Evolutionary conservation across 1,140 invertebrate species (phyloP), one percentile per base, ranked within the genome.

Genomic region (Orius insidiosus): DNA sequence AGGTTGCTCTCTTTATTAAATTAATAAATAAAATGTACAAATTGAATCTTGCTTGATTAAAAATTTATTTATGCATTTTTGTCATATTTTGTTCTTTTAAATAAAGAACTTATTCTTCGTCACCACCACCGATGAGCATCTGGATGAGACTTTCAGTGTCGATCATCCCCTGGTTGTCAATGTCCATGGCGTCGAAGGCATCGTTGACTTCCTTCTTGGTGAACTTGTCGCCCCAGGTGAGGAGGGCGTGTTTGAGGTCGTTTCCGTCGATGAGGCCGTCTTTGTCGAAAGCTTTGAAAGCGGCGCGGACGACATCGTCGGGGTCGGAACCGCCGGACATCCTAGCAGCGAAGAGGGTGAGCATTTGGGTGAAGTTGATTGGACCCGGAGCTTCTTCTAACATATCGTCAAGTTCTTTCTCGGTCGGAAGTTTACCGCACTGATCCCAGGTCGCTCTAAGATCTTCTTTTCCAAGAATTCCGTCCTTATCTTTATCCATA

Each of bases 401-500:
- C 87, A 94, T 93, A 53, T 83, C 76, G 52, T 93, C 86, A 49
- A 94, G 67, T 66, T 94, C 88, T 64, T 87, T 85, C 59, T 94
- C 88, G 55, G 75, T 75, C 57, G 81, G 78, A 49, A 92, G 71
- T 64, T 84, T 81, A 70, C 93, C 93, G 49, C 97, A 75, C 54
- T 84, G 83, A 68, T 94, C 89, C 70, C 90, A 97, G 61, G 90
- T 92, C 59, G 83, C 82, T 62, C 89, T 82, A 59, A 98, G 75
- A 69, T 98, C 94, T 64, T 80, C 83, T 66, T 94, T 92, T 63
- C 85, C 85, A 63, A 98, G 88, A 68, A 97, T 83, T 58, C 92
- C 90, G 67, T 98, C 94, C 69, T 96, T 93, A 71, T 98, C 88
- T 68, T 85, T 80, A 72, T 98, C 94, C 80, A 98, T 98, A 61